phyloP scores from a whole-genome alignment of 1,140 invertebrate genomes.

The Metaphire vulgaris region DNA sequence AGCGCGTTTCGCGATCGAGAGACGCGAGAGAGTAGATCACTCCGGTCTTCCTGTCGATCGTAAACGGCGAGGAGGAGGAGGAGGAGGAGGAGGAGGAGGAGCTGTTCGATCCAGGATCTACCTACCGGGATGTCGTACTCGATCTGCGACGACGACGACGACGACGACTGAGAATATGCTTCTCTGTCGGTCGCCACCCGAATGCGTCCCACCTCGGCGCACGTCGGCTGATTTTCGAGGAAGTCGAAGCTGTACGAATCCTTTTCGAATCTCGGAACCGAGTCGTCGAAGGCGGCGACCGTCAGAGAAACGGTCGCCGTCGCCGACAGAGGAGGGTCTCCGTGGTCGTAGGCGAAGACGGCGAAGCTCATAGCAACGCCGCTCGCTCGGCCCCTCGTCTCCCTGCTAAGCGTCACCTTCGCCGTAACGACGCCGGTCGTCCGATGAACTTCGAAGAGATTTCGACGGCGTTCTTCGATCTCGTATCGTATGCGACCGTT shows the following conservation, averaged over 20 bases:
- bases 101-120: too few relatives aligned
- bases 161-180: too few relatives aligned
- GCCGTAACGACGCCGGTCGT: constrained; percentile 38
- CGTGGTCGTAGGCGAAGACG: constrained; percentile 22
- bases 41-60: constrained; percentile 60
- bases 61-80: too few relatives aligned
- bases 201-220: constrained; percentile 20
- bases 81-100: too few relatives aligned
- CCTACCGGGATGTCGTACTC: too few relatives aligned
- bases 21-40: constrained; percentile 66
- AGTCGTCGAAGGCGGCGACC: constrained; percentile 26
- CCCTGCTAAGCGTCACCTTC: constrained; percentile 68
- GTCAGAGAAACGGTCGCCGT: constrained; percentile 15
- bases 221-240: constrained; percentile 21
- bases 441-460: constrained; percentile 36
- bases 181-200: too few relatives aligned
- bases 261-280: constrained; percentile 15
- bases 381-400: constrained; percentile 64
- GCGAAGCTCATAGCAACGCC: too few relatives aligned
- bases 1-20: constrained; percentile 74
- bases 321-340: constrained; percentile 15
- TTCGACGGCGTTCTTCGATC: constrained; percentile 54
- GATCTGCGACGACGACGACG: too few relatives aligned
- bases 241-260: constrained; percentile 25
- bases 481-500: constrained; percentile 72